Conservation (phyloP, 2,797 vertebrate species). For the Otolemur crassicaudatus region DNA sequence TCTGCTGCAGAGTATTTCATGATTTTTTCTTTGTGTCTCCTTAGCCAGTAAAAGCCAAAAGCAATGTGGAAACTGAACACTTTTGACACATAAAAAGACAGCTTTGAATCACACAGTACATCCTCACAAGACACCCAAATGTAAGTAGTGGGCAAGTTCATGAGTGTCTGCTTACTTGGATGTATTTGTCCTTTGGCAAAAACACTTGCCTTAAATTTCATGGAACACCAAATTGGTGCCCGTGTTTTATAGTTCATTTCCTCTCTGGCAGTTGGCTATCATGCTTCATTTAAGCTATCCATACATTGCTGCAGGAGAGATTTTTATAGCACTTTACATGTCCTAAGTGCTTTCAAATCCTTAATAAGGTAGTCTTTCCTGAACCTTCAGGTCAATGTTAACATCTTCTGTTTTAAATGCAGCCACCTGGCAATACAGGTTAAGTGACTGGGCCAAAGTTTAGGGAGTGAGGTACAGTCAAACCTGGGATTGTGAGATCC, state of each 20-base stretch:
- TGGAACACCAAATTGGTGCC: neutral
- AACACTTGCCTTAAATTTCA: neutral
- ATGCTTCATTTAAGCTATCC: neutral
- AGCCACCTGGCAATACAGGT: neutral
- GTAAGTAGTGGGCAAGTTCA: neutral
- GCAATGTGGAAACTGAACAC: neutral
- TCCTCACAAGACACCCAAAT: neutral
- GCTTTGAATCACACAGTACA: neutral
- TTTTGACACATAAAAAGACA: neutral
- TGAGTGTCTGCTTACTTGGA: neutral
- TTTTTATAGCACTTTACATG: slow-evolving; percentile 31
- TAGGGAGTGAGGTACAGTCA: neutral
- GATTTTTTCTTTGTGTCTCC: neutral
- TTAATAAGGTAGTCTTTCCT: slow-evolving; percentile 55
- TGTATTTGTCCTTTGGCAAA: slow-evolving; percentile 34
- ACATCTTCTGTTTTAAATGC: slow-evolving; percentile 45
- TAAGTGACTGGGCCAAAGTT: slow-evolving; percentile 42
- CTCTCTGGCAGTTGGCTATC: neutral
- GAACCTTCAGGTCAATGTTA: slow-evolving; percentile 37
- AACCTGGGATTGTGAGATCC: neutral
- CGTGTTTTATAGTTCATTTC: neutral
- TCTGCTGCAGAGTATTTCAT: neutral
- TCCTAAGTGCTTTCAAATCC: slow-evolving; percentile 59
- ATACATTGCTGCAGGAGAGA: neutral
- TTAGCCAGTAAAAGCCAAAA: neutral